phyloP scores from a whole-genome alignment of 2,113 vertebrate species.

The Condylura cristata region DNA sequence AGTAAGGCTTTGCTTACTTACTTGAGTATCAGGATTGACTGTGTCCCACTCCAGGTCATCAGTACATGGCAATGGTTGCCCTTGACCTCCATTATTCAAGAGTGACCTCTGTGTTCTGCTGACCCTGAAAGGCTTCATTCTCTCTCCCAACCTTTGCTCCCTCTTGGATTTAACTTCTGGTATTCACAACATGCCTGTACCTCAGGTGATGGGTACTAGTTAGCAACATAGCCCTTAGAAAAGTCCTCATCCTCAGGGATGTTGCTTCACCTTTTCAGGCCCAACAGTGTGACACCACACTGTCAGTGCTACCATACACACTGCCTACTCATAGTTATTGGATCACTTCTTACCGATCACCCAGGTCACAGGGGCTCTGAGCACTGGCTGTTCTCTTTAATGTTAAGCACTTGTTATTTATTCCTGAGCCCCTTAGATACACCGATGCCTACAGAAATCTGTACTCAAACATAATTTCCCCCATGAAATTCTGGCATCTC shows the following conservation, averaged over 20 bases:
- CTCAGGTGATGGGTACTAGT: not conserved
- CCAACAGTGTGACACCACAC: not conserved
- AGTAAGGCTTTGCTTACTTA: not conserved
- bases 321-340: not conserved
- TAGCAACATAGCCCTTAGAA: not conserved
- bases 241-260: not conserved
- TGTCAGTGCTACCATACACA: not conserved
- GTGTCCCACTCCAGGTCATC: slow-evolving; percentile 12
- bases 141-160: not conserved
- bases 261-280: not conserved
- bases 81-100: not conserved
- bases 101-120: not conserved
- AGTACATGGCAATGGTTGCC: not conserved
- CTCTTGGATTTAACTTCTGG: not conserved
- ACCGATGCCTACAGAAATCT: not conserved
- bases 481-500: not conserved
- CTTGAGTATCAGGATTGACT: no score
- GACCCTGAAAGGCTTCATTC: not conserved
- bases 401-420: not conserved
- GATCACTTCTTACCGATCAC: not conserved
- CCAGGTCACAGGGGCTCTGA: not conserved
- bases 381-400: not conserved
- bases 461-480: not conserved
- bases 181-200: not conserved
- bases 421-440: not conserved